Base-by-base conservation (phyloP, 2,888 invertebrate genomes). In the Lymantria dispar region DNA sequence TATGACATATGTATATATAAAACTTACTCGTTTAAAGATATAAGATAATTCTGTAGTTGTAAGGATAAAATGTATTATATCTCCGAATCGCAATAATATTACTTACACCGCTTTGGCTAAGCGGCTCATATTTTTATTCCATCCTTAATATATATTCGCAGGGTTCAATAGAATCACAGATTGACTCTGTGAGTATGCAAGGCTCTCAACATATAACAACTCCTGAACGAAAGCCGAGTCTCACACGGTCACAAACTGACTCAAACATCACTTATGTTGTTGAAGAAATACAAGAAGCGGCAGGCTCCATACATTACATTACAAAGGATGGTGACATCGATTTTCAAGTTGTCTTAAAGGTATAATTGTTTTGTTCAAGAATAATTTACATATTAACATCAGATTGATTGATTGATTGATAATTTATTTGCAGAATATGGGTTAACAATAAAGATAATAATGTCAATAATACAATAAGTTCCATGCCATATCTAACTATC, bases 291-390 rank as follows among this genome's bases (percentile, higher is more conserved):
- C 95, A 96, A 0, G 98, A 98, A 85, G 97, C 97, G 0, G 95
- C 97, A 0, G 98, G 98, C 0, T 96, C 99, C 0, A 92, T 95
- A 14, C 94, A 96, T 77, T 99, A 98, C 76, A 98, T 99, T 52
- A 98, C 98, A 30, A 95, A 96, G 70, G 98, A 98, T 68, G 99
- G 99, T 0, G 97, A 98, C 75, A 95, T 99, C 52, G 97, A 98
- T 81, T 94, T 97, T 63, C 95, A 96, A 90, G 96, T 98, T 11
- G 95, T 98, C 1, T 83, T 96, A 8, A 96, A 96, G 93, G 96
- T 96, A 85, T 22, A 22, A 3, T 22, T 22, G 3, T 22, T 22
- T 22, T 22, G 2, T 2, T 5, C 22, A 22, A 22, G 22, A 22
- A 22, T 22, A 22, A 22, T 22, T 5, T 5, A 22, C 2, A 22